Base-by-base conservation (phyloP, 2,797 vertebrate species). In the Manis javanica region DNA sequence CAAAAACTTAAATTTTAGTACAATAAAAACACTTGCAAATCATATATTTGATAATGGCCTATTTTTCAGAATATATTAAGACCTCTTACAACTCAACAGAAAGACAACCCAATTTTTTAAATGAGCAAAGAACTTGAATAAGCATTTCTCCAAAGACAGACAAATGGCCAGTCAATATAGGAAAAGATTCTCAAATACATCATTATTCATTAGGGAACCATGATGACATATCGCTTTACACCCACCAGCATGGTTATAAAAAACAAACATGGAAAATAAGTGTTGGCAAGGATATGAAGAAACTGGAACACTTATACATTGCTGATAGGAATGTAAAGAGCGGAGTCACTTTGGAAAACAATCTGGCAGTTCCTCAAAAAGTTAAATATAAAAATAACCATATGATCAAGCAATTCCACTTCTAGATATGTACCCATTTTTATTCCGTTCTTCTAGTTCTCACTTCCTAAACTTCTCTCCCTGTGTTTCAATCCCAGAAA, bases 361-460 rank as follows among this genome's bases (percentile, higher is more conserved):
- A 37, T 7, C 11, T 8, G 78, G 64, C 19, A 8, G 37, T 37
- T 74, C 34, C 53, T 34, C n/a, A 11, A 0, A 19, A 57, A 21
- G 24, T 26, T 5, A 78, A 53, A 29, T 0, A 16, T 1, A 26
- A 18, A 18, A 46, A 29, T 0, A 59, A 29, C 46, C 9, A 13
- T 0, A 7, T 0, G 55, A 75, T 16, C 46, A 34, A 31, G 63
- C 75, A 87, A 68, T 61, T 61, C 92, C 51, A n/a, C 63, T 77
- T 49, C n/a, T 1, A 2, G 7, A 55, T 19, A 7, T 1, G 39
- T 0, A 1, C 15, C 59, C 46, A 4, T n/a, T 46, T n/a, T 2
- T 29, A 63, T 4, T 19, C 7, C 14, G 21, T 42, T 4, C 26
- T 55, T 23, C 5, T 1, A 2, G 55, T 19, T 63, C 42, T 11